Conservation (phyloP, 2,888 invertebrate genomes). For the Nephrocerus scutellatus region DNA sequence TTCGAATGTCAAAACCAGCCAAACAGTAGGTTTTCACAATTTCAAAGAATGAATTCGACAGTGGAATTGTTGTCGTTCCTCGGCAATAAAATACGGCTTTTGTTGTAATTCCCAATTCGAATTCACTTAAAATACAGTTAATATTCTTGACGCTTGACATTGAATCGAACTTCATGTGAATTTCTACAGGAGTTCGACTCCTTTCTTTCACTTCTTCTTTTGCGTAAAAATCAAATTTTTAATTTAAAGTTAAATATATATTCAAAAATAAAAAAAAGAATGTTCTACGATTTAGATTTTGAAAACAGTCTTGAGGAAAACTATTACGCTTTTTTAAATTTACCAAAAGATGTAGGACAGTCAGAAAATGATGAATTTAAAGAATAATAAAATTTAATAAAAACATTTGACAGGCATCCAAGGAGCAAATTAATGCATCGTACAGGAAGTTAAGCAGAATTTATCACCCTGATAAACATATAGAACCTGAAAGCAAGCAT, state of each 20-base stretch:
- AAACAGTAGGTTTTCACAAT: too few relatives aligned
- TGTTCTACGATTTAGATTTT: constrained; percentile 56
- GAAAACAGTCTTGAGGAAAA: constrained; percentile 65
- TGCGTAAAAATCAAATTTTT: constrained; percentile 34
- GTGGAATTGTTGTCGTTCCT: too few relatives aligned
- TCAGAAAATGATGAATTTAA: background rate
- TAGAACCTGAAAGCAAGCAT: constrained; percentile 70
- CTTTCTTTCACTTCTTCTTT: too few relatives aligned
- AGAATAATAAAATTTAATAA: constrained; percentile 5
- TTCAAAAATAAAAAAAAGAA: constrained; percentile 17
- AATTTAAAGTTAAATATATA: constrained; percentile 28
- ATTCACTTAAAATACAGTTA: too few relatives aligned
- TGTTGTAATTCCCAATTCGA: too few relatives aligned
- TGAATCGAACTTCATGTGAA: too few relatives aligned
- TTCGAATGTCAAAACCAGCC: too few relatives aligned
- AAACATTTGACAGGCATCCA: constrained; percentile 62
- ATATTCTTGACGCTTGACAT: too few relatives aligned
- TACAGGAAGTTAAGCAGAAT: constrained; percentile 85
- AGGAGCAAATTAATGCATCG: constrained; percentile 88
- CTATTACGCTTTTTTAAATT: constrained; percentile 81
- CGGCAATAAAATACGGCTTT: too few relatives aligned
- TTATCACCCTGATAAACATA: constrained; percentile 96
- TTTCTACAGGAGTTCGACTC: constrained; percentile 23
- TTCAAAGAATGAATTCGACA: too few relatives aligned
- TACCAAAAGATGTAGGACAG: constrained; percentile 69